A percentile compares a stretch with the other conserved stretches of the same genome.
phyloP scores from a whole-genome alignment of 2,113 vertebrate species.

The Syngnathus scovelli region DNA sequence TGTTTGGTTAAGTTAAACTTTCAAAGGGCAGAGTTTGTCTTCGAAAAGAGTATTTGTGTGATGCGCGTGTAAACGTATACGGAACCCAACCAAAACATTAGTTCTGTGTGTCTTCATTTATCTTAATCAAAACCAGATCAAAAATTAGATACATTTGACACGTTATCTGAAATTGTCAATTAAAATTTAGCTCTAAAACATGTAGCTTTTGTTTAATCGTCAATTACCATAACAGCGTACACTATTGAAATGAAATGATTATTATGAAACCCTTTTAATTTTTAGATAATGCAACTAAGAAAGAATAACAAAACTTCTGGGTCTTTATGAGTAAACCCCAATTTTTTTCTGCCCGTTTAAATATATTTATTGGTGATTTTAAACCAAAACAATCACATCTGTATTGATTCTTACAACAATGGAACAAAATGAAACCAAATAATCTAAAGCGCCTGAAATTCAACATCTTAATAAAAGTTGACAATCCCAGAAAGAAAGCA shows the following conservation, averaged over 20 bases:
- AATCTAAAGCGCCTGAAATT: not conserved
- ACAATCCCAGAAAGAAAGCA: not conserved
- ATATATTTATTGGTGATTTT: not conserved
- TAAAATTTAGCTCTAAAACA: not conserved
- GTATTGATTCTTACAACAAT: not conserved
- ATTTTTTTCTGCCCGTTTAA: not conserved
- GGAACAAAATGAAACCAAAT: not conserved
- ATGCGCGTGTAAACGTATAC: not conserved
- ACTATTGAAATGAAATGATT: not conserved
- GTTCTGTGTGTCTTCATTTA: not conserved
- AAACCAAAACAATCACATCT: not conserved
- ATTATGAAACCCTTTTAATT: not conserved
- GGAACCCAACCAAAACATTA: not conserved
- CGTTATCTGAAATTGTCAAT: not conserved
- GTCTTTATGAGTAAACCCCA: not conserved
- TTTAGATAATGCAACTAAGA: not conserved
- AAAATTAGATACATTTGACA: no score
- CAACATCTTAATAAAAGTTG: not conserved
- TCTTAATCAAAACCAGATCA: not conserved
- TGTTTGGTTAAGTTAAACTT: not conserved
- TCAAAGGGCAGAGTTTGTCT: not conserved
- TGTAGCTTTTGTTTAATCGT: not conserved
- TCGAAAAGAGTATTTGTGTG: not conserved
- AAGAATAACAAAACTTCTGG: not conserved
- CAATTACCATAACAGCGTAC: not conserved